phyloP scores from a whole-genome alignment of 2,797 vertebrate genomes.

The Eulemur coronatus region DNA sequence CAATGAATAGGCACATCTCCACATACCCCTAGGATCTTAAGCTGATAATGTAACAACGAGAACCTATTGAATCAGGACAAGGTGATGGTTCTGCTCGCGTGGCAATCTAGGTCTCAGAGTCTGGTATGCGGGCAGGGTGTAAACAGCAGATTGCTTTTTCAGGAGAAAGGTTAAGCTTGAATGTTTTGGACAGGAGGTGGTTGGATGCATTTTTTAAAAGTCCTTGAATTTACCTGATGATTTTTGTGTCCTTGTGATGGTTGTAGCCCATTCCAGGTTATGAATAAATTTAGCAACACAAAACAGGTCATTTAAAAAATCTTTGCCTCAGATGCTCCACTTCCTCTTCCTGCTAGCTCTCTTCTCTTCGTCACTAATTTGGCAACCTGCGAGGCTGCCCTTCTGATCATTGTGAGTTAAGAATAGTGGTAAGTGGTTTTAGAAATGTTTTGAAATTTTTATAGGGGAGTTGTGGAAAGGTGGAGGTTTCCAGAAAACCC shows the following conservation, averaged over 20 bases:
- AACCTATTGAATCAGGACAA: conserved; percentile 70
- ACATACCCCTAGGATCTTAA: conserved; percentile 73
- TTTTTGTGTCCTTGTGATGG: conserved; percentile 68
- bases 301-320: conserved; percentile 68
- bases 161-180: conserved; percentile 73
- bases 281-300: conserved; percentile 76
- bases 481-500: conserved; percentile 14
- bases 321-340: conserved; percentile 34
- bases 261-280: conserved; percentile 58
- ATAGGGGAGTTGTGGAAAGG: conserved; percentile 26
- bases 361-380: conserved; percentile 19
- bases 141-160: conserved; percentile 76
- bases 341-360: conserved; percentile 24
- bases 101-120: conserved; percentile 69
- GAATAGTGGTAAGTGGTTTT: conserved; percentile 19
- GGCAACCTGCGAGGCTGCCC: background rate
- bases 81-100: conserved; percentile 65
- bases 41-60: conserved; percentile 65
- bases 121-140: conserved; percentile 26
- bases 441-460: conserved; percentile 60
- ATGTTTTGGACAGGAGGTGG: conserved; percentile 73
- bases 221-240: conserved; percentile 77
- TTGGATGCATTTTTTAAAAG: conserved; percentile 65
- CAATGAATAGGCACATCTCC: conserved; percentile 61
- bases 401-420: conserved; percentile 9